Percentiles rank a stretch among this genome's conserved stretches.
Conservation (phyloP, 2,113 vertebrate species). For the Sorex fumeus region DNA sequence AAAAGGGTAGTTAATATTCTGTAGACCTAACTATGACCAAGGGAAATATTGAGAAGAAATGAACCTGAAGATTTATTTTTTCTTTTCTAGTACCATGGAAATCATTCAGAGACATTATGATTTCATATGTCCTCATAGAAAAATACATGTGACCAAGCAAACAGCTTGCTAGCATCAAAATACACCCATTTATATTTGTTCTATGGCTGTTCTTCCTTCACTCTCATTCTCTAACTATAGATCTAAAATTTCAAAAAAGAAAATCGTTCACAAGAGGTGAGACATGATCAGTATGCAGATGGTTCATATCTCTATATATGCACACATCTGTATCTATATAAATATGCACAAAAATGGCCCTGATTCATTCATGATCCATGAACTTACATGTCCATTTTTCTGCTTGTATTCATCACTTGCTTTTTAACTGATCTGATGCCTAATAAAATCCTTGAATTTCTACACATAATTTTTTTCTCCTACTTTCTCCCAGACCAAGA, state of each 20-base stretch:
- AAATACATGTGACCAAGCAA: neutral
- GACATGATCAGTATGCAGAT: neutral
- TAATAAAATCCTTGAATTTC: neutral
- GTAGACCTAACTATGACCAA: neutral
- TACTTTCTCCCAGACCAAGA: neutral
- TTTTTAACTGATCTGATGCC: neutral
- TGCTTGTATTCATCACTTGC: constrained; percentile 15
- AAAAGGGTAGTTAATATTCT: neutral
- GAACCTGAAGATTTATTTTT: neutral
- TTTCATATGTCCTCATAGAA: neutral
- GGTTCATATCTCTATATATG: neutral
- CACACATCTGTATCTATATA: too few species aligned
- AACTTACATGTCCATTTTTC: neutral
- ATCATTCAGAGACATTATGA: neutral
- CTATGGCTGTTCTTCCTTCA: too few species aligned
- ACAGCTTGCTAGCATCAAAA: neutral
- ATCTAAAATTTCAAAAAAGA: neutral
- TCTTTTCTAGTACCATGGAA: neutral
- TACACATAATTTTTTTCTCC: neutral
- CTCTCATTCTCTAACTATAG: neutral
- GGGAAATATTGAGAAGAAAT: neutral
- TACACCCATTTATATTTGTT: neutral
- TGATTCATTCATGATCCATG: neutral
- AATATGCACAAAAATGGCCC: neutral
- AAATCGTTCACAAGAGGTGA: too few species aligned